These are phyloP conservation scores for Amphiura filiformis DNA, from an alignment of 35 echinoderm and acorn worm species.

Conservation along the genomic window DNA sequence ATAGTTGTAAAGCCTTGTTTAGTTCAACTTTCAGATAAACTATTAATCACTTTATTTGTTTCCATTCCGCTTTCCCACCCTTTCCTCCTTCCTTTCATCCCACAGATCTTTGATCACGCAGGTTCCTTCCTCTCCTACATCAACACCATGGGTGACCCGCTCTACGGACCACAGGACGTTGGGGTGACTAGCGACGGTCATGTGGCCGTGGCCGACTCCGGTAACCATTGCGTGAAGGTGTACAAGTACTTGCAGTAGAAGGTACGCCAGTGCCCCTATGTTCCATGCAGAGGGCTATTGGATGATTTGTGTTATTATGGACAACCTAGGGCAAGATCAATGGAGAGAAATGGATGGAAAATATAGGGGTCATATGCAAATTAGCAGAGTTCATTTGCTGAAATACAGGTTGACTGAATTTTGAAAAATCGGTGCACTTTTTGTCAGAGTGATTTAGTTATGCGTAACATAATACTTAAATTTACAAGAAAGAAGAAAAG, in stretches of 20 bases:
- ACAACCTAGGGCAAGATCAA: background rate
- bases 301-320: conserved; percentile 35
- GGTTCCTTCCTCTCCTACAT: conserved; percentile 94
- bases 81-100: background rate
- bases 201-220: conserved; percentile 91
- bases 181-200: conserved; percentile 89
- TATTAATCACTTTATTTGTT: background rate
- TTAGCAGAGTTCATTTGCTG: too few relatives aligned
- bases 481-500: too few relatives aligned
- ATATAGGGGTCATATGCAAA: background rate
- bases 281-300: conserved; percentile 93
- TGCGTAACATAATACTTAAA: too few relatives aligned
- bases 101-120: conserved; percentile 83
- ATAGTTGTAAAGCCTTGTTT: background rate
- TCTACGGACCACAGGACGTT: conserved; percentile 92
- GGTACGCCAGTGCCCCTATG: conserved; percentile 93
- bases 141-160: conserved; percentile 90
- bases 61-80: background rate
- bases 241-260: conserved; percentile 99
- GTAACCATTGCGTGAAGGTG: conserved; percentile 98
- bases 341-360: background rate
- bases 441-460: too few relatives aligned
- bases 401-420: too few relatives aligned
- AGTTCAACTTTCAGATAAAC: background rate
- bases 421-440: too few relatives aligned